Evolutionary conservation across 92 coral and sea anemone species (phyloP), one percentile per base, ranked within the genome.

Genomic region (Hydrozoanthus gracilis): DNA sequence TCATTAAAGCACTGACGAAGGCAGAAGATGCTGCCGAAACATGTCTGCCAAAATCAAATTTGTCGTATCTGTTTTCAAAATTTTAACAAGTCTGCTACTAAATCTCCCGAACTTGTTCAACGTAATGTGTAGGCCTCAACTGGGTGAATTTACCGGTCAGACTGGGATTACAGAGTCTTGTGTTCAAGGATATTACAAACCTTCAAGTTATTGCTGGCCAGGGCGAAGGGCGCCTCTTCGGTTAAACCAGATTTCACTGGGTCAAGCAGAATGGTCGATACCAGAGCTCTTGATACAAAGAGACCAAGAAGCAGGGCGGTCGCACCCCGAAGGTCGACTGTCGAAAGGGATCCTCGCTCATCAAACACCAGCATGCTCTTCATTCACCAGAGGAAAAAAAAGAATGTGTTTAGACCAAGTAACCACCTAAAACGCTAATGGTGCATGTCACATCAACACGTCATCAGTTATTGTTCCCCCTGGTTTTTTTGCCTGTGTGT

Each of bases 201-300:
- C 95, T 94, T 94, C 3, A 92, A 87, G 77, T 94, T 94, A 65
- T 88, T 83, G 5, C 71, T 50, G 47, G 94, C 98, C 20, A 87
- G 73, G 45, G 71, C 49, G 62, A 89, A 88, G 49, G 98, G 98
- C 52, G 56, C 27, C 13, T 61, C 71, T 15, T 94, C 94, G 73
- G 83, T 50, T 6, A 94, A 82, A 0, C 98, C 95, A 71, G 80
- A 92, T 47, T 91, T 90, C 18, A 83, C 79, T 9, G 98, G 98
- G 73, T 89, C 82, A 16, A 94, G 70, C 52, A 94, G 47, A 7
- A 92, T 51, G 8, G 94, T 88, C 9, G 95, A 88, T 10, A 94
- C 95, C 65, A 94, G 88, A 46, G 94, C 95, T 89, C 98, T 90
- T 62, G 95, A 94, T 73, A 94, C 69, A 39, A 94, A 92, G 4